A percentile compares a stretch with the other conserved stretches of the same genome.
These are phyloP conservation scores for Diarsia brunnea DNA, from an alignment of 2,888 invertebrate species.

Conservation along the genomic window DNA sequence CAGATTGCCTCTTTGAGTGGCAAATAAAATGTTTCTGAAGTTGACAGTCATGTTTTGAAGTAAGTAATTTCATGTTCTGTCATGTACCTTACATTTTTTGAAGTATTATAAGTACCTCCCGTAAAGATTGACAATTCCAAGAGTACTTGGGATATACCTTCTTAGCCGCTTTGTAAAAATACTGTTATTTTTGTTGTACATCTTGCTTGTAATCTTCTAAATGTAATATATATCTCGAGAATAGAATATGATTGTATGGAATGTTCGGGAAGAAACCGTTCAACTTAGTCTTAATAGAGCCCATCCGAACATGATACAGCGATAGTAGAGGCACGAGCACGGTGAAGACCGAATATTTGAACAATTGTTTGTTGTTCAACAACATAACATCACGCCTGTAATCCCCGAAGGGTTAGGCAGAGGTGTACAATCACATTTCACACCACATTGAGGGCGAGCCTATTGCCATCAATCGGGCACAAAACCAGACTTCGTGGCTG, in stretches of 20 bases:
- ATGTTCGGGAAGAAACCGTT: not conserved
- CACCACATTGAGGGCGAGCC: too few relatives aligned
- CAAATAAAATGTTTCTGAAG: conserved; percentile 28
- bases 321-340: too few relatives aligned
- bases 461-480: too few relatives aligned
- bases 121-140: not conserved
- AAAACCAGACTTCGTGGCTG: too few relatives aligned
- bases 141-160: not conserved
- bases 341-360: not conserved
- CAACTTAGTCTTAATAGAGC: not conserved
- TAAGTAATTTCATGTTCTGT: conserved; percentile 29
- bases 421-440: too few relatives aligned
- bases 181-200: not conserved
- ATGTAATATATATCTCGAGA: not conserved
- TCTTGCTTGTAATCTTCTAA: not conserved
- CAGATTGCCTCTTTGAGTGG: conserved; percentile 27
- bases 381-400: not conserved
- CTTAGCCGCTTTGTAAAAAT: not conserved
- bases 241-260: not conserved
- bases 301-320: not conserved
- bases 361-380: not conserved
- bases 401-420: too few relatives aligned
- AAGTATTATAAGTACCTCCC: not conserved
- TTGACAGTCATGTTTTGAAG: conserved; percentile 9
- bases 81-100: conserved; percentile 9